A percentile compares a stretch with the other conserved stretches of the same genome.
Conservation (phyloP, 2,113 vertebrate genomes). For the Lagopus muta region DNA sequence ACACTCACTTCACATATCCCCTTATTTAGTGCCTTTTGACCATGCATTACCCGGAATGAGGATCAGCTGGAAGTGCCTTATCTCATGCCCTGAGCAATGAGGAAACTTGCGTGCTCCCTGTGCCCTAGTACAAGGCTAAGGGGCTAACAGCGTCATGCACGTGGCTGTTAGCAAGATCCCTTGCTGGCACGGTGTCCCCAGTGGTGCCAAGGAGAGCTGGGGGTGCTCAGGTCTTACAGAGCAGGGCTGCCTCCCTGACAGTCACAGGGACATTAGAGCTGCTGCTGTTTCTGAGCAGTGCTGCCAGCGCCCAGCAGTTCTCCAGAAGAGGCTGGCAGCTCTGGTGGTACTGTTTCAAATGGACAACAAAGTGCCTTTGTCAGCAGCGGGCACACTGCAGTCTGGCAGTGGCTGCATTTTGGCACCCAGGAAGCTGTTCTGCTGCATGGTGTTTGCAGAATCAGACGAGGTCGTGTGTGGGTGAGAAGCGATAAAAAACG, state of each 20-base stretch:
- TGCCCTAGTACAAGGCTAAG: not conserved
- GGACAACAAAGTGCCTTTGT: conserved; percentile 49
- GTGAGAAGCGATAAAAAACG: conserved; percentile 41
- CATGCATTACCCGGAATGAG: not conserved
- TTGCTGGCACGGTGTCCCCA: too few relatives aligned
- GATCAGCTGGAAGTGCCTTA: not conserved
- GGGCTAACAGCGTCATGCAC: not conserved
- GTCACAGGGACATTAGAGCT: not conserved
- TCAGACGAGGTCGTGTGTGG: conserved; percentile 17
- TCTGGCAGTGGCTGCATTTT: conserved; percentile 9
- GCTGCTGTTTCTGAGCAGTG: not conserved
- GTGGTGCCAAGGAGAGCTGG: not conserved
- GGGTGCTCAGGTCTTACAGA: not conserved
- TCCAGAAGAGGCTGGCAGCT: conserved; percentile 13
- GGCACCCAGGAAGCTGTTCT: not conserved
- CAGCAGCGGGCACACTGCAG: conserved; percentile 1
- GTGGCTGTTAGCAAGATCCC: not conserved
- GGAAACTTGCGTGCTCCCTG: not conserved
- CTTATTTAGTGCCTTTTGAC: not conserved
- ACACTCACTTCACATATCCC: conserved; percentile 42
- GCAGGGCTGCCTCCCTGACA: fast-evolving
- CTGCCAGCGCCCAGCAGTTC: not conserved
- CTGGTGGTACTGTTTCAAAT: conserved; percentile 7
- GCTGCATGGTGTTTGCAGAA: conserved; percentile 45
- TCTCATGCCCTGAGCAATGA: not conserved